These are phyloP conservation scores for Glyptemys insculpta DNA, from an alignment of 2,797 vertebrate genomes.

Conservation along the genomic window DNA sequence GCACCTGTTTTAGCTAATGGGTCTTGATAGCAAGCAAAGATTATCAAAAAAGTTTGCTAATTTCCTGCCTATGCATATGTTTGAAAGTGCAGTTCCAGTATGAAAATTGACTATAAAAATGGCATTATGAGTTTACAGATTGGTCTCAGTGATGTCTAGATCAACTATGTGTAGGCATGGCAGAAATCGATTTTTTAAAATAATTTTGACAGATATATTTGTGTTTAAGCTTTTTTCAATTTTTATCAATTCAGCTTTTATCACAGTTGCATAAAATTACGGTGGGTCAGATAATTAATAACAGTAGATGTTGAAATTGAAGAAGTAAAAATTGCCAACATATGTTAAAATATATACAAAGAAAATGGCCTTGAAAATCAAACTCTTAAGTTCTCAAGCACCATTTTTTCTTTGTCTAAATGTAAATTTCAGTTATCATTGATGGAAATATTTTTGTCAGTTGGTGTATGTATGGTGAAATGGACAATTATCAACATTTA, in stretches of 20 bases:
- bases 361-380: neutral
- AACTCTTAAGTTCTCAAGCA: neutral
- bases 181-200: neutral
- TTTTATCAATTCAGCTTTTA: neutral
- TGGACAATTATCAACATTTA: neutral
- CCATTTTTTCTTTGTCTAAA: neutral
- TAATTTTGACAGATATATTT: too few relatives aligned
- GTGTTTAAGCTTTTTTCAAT: neutral
- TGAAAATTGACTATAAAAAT: neutral
- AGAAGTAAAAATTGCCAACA: neutral
- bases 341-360: neutral
- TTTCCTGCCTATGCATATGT: neutral
- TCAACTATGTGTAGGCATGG: neutral
- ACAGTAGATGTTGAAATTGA: neutral
- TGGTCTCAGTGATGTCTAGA: neutral
- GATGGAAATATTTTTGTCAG: neutral
- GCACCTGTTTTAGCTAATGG: too few relatives aligned
- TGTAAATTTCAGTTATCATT: neutral
- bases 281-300: neutral
- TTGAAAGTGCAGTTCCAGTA: neutral
- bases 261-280: neutral
- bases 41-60: too few relatives aligned
- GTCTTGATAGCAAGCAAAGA: neutral
- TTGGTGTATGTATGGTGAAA: accelerated
- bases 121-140: neutral